Evolutionary conservation across 2,113 vertebrate species (phyloP).

Genomic region (Grallaria varia): DNA sequence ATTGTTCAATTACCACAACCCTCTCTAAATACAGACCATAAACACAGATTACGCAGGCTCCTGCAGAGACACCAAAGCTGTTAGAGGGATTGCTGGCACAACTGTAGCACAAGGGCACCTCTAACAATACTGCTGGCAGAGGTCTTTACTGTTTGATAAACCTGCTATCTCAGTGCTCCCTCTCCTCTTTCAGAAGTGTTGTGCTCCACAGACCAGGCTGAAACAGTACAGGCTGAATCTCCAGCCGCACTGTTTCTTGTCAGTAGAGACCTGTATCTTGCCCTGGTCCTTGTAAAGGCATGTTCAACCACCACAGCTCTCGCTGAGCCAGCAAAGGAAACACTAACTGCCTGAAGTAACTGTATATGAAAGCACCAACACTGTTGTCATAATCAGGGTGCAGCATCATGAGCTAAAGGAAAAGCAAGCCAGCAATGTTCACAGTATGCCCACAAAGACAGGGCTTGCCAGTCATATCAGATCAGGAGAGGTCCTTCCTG

Average conservation of each 20-base stretch:
- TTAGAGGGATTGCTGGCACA: not conserved
- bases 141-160: not conserved
- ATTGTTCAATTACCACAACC: not conserved
- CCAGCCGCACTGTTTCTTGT: rapidly evolving
- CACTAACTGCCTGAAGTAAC: not conserved
- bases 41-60: not conserved
- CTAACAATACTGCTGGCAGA: not conserved
- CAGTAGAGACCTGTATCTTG: not conserved
- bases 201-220: not conserved
- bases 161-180: not conserved
- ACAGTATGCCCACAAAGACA: not conserved
- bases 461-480: not conserved
- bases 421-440: not conserved
- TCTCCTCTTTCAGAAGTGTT: not conserved
- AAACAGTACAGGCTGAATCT: not conserved
- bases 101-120: not conserved
- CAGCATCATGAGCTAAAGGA: not conserved
- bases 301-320: not conserved
- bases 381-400: not conserved
- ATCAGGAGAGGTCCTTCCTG: not conserved
- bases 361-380: not conserved
- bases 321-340: not conserved
- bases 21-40: not conserved
- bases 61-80: not conserved
- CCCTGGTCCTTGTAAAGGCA: not conserved